Percentiles rank a stretch among this genome's conserved stretches.
Conservation (phyloP, 2,113 vertebrate species). For the Oryzias celebensis region DNA sequence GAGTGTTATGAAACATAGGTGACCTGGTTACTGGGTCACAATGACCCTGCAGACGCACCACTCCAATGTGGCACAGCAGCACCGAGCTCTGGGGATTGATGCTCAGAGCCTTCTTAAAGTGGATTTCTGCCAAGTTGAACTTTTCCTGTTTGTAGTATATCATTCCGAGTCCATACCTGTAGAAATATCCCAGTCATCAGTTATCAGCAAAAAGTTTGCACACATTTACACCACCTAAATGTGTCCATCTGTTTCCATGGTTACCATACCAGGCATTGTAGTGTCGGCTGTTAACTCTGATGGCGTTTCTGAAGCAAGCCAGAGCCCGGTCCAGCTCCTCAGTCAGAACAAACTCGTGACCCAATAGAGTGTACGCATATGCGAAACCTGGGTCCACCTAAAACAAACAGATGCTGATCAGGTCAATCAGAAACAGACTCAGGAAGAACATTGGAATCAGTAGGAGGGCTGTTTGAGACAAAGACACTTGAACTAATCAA, state of each 20-base stretch:
- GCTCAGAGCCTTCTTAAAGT: slow-evolving; percentile 98
- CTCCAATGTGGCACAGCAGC: slow-evolving; percentile 96
- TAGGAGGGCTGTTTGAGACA: not conserved
- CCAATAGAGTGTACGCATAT: slow-evolving; percentile 95
- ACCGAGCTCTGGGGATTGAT: slow-evolving; percentile 99
- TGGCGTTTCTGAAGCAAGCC: slow-evolving; percentile 95
- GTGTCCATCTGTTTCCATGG: not conserved
- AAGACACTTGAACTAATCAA: no score
- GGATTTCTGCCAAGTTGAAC: slow-evolving; percentile 97
- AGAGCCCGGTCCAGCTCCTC: slow-evolving; percentile 96
- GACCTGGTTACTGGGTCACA: no score
- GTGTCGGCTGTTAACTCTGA: slow-evolving; percentile 93
- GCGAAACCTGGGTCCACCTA: slow-evolving; percentile 94
- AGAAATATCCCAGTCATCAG: not conserved
- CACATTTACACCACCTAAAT: rapidly evolving
- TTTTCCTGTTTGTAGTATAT: slow-evolving; percentile 99
- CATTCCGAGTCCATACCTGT: slow-evolving; percentile 97
- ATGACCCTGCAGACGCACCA: slow-evolving; percentile 76
- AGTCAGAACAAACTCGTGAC: slow-evolving; percentile 95
- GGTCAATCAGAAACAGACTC: not conserved
- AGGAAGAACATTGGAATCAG: not conserved
- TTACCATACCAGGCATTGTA: slow-evolving; percentile 86
- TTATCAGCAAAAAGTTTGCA: not conserved
- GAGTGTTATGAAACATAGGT: not conserved
- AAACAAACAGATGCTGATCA: not conserved